These are phyloP conservation scores for Microplitis demolitor DNA, from an alignment of 1,140 invertebrate genomes.

Conservation along the genomic window DNA sequence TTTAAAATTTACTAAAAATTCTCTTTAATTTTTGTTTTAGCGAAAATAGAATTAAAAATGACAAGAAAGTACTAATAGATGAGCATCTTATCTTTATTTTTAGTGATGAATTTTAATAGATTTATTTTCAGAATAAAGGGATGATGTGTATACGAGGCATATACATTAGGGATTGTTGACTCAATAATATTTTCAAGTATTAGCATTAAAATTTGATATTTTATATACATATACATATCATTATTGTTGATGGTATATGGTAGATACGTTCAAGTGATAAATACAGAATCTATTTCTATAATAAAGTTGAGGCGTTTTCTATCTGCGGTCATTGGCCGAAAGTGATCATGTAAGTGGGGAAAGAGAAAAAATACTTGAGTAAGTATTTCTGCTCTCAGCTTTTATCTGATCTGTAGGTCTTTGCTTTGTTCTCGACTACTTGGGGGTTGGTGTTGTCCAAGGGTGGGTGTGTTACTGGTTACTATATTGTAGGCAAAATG, in stretches of 20 bases:
- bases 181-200: too few relatives aligned
- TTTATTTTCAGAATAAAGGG: too few relatives aligned
- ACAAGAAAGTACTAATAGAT: too few relatives aligned
- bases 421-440: neutral
- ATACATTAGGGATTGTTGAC: too few relatives aligned
- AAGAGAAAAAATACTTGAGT: neutral
- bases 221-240: too few relatives aligned
- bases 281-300: neutral
- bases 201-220: too few relatives aligned
- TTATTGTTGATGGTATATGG: slow-evolving; percentile 21
- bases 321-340: slow-evolving; percentile 27
- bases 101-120: neutral
- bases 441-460: neutral
- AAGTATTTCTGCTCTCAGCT: neutral
- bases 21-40: too few relatives aligned
- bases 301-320: neutral
- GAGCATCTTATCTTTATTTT: neutral
- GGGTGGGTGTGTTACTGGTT: slow-evolving; percentile 3
- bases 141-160: neutral
- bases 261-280: neutral
- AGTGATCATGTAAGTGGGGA: neutral
- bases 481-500: slow-evolving; percentile 1
- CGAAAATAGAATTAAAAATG: too few relatives aligned
- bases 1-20: too few relatives aligned
- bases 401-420: neutral